These are phyloP conservation scores for Microplitis mediator DNA, from an alignment of 1,140 invertebrate genomes.

Conservation along the genomic window DNA sequence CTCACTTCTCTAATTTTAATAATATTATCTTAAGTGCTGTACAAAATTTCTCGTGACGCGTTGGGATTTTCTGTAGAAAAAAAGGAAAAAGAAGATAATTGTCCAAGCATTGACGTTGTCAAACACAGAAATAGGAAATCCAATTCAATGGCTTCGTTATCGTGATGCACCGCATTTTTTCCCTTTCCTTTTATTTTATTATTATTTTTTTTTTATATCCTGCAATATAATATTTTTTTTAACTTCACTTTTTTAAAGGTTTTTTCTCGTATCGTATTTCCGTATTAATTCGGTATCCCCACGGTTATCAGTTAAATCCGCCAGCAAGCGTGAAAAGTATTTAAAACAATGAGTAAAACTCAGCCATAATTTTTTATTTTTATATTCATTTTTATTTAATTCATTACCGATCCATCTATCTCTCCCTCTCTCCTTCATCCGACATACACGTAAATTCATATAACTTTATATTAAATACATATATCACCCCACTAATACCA, in stretches of 20 bases:
- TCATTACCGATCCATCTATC: too few relatives aligned
- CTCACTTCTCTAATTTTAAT: too few relatives aligned
- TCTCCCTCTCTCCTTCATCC: too few relatives aligned
- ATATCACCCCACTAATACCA: too few relatives aligned
- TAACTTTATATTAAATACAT: too few relatives aligned
- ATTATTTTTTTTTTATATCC: neutral
- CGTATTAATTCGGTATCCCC: neutral
- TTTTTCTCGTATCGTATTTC: neutral
- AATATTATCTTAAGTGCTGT: too few relatives aligned
- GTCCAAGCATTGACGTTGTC: neutral
- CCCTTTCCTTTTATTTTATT: neutral
- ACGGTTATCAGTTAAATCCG: neutral
- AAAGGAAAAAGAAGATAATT: neutral
- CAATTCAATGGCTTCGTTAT: neutral
- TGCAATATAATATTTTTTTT: neutral
- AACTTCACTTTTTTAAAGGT: too few relatives aligned
- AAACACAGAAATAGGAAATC: neutral
- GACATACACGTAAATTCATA: too few relatives aligned
- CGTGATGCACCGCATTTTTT: neutral
- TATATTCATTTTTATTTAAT: too few relatives aligned
- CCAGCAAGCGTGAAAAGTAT: too few relatives aligned
- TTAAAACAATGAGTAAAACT: too few relatives aligned
- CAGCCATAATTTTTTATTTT: too few relatives aligned
- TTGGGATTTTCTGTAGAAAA: neutral
- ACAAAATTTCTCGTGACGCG: neutral